Evolutionary conservation across 2,888 invertebrate species (phyloP).

Genomic region (Drosophila kokeensis): DNA sequence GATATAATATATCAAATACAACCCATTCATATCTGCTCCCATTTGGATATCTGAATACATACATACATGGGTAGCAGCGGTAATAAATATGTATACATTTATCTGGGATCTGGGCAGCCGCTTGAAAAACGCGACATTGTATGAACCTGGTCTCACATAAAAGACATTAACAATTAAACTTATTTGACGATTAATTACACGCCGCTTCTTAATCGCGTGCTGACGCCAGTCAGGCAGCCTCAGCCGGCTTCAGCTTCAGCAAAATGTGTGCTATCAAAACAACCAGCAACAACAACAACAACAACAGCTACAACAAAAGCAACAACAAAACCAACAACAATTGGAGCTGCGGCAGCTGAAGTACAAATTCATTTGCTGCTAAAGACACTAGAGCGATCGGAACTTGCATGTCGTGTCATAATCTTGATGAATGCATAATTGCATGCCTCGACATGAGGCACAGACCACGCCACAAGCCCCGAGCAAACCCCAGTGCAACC

Average conservation of each 20-base stretch:
- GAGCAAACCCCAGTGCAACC: constrained; percentile 10
- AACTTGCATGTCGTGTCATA: constrained; percentile 83
- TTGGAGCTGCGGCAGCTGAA: constrained; percentile 47
- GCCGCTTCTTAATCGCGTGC: constrained; percentile 81
- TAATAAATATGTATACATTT: constrained; percentile 31
- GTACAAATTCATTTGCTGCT: constrained; percentile 80
- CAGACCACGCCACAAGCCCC: background rate
- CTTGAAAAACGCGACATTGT: constrained; percentile 62
- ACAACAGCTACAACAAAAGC: constrained; percentile 10
- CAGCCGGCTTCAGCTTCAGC: constrained; percentile 41
- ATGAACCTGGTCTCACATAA: constrained; percentile 67
- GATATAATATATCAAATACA: constrained; percentile 18
- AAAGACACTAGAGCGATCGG: constrained; percentile 67
- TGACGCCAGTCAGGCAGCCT: constrained; percentile 31
- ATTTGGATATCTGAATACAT: constrained; percentile 20
- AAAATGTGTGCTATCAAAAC: constrained; percentile 79
- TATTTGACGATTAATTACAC: constrained; percentile 83
- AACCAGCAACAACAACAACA: constrained; percentile 34
- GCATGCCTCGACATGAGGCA: constrained; percentile 70
- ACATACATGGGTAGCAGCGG: background rate
- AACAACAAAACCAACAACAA: constrained; percentile 21
- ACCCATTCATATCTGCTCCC: constrained; percentile 14
- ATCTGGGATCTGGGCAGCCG: constrained; percentile 49
- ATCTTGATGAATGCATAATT: constrained; percentile 84
- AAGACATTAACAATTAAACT: constrained; percentile 82